Percentiles rank a stretch among this genome's conserved stretches.
Evolutionary conservation across 2,888 invertebrate species (phyloP).

Genomic region (Gortyna flavago): DNA sequence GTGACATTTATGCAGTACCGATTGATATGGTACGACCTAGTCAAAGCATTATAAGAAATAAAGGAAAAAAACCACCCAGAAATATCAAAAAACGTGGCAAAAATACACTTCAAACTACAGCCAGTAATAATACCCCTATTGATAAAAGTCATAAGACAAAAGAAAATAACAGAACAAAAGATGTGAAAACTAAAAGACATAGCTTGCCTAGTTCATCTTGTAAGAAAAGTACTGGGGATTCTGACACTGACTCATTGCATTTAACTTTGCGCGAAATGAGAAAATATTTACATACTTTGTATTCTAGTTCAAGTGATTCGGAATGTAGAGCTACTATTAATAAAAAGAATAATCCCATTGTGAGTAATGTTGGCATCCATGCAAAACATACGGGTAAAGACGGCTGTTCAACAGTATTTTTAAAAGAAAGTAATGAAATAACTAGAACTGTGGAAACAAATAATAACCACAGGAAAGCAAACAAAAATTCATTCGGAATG

Average conservation of each 20-base stretch:
- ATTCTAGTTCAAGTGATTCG: conserved; percentile 94
- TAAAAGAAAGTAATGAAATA: conserved; percentile 81
- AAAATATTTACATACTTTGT: conserved; percentile 95
- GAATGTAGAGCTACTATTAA: conserved; percentile 86
- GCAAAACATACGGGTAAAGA: conserved; percentile 80
- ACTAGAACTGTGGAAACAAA: conserved; percentile 81
- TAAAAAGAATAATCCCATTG: conserved; percentile 86
- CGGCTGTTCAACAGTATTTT: conserved; percentile 73
- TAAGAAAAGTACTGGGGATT: conserved; percentile 88
- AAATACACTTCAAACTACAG: conserved; percentile 77
- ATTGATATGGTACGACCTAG: conserved; percentile 94
- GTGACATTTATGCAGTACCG: conserved; percentile 96
- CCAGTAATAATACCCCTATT: conserved; percentile 68
- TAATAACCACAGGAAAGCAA: conserved; percentile 86
- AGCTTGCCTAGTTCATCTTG: conserved; percentile 92
- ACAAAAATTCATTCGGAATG: conserved; percentile 90
- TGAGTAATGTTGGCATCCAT: conserved; percentile 84
- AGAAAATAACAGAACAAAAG: conserved; percentile 79
- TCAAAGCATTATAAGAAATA: conserved; percentile 78
- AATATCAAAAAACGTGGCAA: conserved; percentile 83
- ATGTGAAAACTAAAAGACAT: conserved; percentile 91
- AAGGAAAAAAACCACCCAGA: conserved; percentile 83
- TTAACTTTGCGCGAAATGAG: conserved; percentile 96
- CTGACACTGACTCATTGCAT: conserved; percentile 93
- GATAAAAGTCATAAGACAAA: conserved; percentile 78